A percentile compares a stretch with the other conserved stretches of the same genome.
phyloP scores from a whole-genome alignment of 2,888 invertebrate genomes.

The Pegoplata infirma region DNA sequence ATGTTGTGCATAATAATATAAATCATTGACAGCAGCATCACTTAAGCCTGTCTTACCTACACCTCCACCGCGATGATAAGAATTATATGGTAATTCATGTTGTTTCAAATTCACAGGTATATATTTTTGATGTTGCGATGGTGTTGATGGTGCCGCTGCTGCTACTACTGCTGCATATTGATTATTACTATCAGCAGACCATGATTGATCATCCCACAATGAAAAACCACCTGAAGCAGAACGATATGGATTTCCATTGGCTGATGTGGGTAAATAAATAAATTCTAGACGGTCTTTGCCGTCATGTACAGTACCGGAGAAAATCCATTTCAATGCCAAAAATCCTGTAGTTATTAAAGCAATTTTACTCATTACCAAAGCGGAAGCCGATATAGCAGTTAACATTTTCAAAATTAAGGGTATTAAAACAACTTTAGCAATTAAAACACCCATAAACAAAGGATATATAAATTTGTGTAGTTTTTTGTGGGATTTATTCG shows the following conservation, averaged over 20 bases:
- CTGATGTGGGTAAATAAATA: constrained; percentile 67
- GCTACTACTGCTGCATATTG: constrained; percentile 25
- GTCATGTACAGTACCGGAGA: constrained; percentile 61
- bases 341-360: constrained; percentile 73
- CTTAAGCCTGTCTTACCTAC: constrained; percentile 12
- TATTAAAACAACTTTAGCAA: constrained; percentile 83
- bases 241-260: constrained; percentile 52
- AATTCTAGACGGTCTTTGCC: constrained; percentile 69
- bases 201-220: constrained; percentile 48
- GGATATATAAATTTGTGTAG: constrained; percentile 81
- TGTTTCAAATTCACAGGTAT: constrained; percentile 43
- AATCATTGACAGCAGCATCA: constrained; percentile 36
- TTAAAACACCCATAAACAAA: constrained; percentile 81
- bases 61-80: neutral
- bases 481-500: constrained; percentile 77
- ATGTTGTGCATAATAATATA: constrained; percentile 59
- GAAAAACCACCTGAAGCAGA: constrained; percentile 38
- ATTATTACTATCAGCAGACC: constrained; percentile 49
- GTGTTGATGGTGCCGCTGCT: constrained; percentile 4
- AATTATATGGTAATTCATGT: constrained; percentile 24
- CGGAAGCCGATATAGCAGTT: constrained; percentile 82
- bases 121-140: constrained; percentile 29
- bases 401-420: constrained; percentile 84
- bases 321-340: constrained; percentile 72
- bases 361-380: constrained; percentile 76